Conservation (phyloP, 92 coral and sea anemone genomes). For the Parazoanthus atlanticus region DNA sequence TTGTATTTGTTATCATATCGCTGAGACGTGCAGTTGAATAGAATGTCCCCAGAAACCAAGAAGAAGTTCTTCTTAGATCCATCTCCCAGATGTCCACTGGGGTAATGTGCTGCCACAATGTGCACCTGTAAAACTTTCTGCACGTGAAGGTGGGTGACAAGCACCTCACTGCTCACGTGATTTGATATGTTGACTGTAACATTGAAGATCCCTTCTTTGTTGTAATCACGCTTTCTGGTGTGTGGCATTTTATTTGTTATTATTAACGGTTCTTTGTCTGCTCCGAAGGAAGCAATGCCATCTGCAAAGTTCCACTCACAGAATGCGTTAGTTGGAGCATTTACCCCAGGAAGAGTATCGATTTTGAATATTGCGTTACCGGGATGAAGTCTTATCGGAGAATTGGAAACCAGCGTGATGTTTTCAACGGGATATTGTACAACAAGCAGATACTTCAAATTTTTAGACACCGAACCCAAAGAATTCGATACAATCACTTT, state of each 20-base stretch:
- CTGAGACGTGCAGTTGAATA: slow-evolving; percentile 66
- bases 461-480: slow-evolving; percentile 51
- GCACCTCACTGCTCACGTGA: slow-evolving; percentile 71
- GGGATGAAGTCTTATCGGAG: slow-evolving; percentile 66
- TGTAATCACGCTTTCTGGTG: slow-evolving; percentile 55
- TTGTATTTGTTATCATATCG: slow-evolving; percentile 66
- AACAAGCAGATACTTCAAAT: slow-evolving; percentile 46
- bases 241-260: slow-evolving; percentile 40
- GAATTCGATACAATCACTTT: slow-evolving; percentile 74
- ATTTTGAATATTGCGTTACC: slow-evolving; percentile 59
- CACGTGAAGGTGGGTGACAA: slow-evolving; percentile 57
- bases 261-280: slow-evolving; percentile 42
- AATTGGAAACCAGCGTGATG: slow-evolving; percentile 56
- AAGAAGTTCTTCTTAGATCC: slow-evolving; percentile 70
- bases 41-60: slow-evolving; percentile 46
- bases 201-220: slow-evolving; percentile 56
- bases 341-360: slow-evolving; percentile 43
- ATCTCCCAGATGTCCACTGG: slow-evolving; percentile 61
- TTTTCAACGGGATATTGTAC: slow-evolving; percentile 74
- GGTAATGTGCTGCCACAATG: slow-evolving; percentile 43
- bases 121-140: slow-evolving; percentile 47
- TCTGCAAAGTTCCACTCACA: slow-evolving; percentile 78
- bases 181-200: slow-evolving; percentile 79
- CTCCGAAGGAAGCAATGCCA: slow-evolving; percentile 29
- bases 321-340: slow-evolving; percentile 75